Percentiles rank a stretch among this genome's conserved stretches.
phyloP scores from a whole-genome alignment of 2,113 vertebrate species.

The Gobius niger region DNA sequence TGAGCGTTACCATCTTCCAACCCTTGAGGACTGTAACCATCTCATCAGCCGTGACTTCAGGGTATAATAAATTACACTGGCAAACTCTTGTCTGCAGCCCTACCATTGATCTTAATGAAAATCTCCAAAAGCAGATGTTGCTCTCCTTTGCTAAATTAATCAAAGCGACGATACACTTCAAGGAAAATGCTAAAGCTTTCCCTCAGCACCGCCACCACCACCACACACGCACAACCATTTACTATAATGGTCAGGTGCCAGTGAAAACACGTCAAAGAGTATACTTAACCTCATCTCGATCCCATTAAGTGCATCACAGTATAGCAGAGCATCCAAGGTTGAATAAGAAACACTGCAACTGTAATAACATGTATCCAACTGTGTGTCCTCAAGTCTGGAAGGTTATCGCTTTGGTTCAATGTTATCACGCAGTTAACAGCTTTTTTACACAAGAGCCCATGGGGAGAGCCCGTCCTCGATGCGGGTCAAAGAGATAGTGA shows the following conservation, averaged over 20 bases:
- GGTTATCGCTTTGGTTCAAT: conserved; percentile 70
- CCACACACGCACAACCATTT: conserved; percentile 30
- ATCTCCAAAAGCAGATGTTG: conserved; percentile 70
- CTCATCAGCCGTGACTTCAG: conserved; percentile 55
- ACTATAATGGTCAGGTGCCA: conserved; percentile 42
- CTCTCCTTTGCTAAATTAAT: conserved; percentile 70
- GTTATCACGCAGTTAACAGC: conserved; percentile 75
- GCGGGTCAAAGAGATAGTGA: conserved; percentile 67
- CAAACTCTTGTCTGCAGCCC: conserved; percentile 54
- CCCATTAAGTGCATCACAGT: conserved; percentile 71
- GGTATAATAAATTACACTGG: conserved; percentile 61
- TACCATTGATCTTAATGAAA: conserved; percentile 77
- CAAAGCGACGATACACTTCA: conserved; percentile 49
- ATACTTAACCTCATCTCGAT: conserved; percentile 65
- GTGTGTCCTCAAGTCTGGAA: conserved; percentile 69
- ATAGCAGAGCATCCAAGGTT: conserved; percentile 62
- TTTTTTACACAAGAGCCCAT: conserved; percentile 62
- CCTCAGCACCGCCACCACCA: conserved; percentile 29
- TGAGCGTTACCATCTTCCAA: conserved; percentile 16
- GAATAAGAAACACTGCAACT: conserved; percentile 65
- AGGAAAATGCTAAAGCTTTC: conserved; percentile 16
- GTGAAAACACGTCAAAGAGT: conserved; percentile 32
- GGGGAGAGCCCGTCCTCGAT: conserved; percentile 49
- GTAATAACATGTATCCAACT: conserved; percentile 61
- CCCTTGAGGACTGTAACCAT: conserved; percentile 32